Conservation (phyloP, 2,888 invertebrate species). For the Metopia argyrocephala region DNA sequence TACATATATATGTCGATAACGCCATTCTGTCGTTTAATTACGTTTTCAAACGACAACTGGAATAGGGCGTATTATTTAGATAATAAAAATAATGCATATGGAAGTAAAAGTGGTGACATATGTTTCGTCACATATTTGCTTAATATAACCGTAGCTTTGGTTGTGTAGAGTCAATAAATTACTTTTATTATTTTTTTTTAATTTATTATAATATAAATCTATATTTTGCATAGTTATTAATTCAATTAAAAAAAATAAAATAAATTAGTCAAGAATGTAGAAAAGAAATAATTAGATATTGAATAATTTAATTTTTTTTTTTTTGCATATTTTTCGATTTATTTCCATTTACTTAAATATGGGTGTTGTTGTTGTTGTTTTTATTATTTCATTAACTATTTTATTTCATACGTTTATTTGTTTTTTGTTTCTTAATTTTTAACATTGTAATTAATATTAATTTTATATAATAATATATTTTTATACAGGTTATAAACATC, state of each 20-base stretch:
- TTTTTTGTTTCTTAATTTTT: slow-evolving; percentile 40
- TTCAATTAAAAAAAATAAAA: slow-evolving; percentile 50
- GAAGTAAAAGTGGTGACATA: no score
- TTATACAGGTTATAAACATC: slow-evolving; percentile 52
- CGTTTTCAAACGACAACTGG: no score
- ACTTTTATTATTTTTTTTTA: neutral
- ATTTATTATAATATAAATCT: slow-evolving; percentile 44
- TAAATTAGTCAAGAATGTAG: slow-evolving; percentile 40
- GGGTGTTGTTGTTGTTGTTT: slow-evolving; percentile 13
- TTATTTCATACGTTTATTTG: no score
- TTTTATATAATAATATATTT: slow-evolving; percentile 35
- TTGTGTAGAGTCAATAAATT: no score
- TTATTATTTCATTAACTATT: slow-evolving; percentile 44
- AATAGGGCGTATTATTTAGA: no score
- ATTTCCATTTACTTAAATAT: slow-evolving; percentile 18
- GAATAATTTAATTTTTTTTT: slow-evolving; percentile 45
- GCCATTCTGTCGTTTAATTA: no score
- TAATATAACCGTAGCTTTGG: no score
- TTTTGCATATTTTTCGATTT: slow-evolving; percentile 5
- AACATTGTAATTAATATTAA: slow-evolving; percentile 38
- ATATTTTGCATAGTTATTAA: slow-evolving; percentile 54
- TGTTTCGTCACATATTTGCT: no score
- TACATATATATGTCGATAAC: no score
- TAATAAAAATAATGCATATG: no score
- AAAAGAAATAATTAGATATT: slow-evolving; percentile 56